Percentiles rank a stretch among this genome's conserved stretches.
phyloP scores from a whole-genome alignment of 2,113 vertebrate genomes.

The Procavia capensis region DNA sequence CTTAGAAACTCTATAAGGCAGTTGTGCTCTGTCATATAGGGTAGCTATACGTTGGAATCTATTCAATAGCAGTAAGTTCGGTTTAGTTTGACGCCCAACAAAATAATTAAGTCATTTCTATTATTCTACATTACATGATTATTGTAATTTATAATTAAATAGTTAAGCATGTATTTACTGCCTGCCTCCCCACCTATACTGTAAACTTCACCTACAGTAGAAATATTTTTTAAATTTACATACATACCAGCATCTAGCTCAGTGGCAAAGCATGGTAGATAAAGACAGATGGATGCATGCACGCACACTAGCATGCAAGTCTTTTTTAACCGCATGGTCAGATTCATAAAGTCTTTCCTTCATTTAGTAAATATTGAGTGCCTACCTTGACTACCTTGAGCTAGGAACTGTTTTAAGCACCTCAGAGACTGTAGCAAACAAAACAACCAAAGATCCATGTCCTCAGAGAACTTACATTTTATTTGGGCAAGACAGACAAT shows the following conservation, averaged over 20 bases:
- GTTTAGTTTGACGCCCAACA: too few relatives aligned
- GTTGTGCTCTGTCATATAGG: too few relatives aligned
- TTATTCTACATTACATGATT: slow-evolving; percentile 19
- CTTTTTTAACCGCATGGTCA: slow-evolving; percentile 9
- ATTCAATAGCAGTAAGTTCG: too few relatives aligned
- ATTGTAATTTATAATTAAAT: not conserved
- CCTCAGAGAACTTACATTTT: not conserved
- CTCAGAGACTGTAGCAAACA: not conserved
- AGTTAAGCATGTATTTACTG: not conserved
- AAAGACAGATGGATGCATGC: not conserved
- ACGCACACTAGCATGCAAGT: not conserved
- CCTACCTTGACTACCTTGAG: too few relatives aligned
- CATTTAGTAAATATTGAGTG: too few relatives aligned
- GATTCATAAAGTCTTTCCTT: slow-evolving; percentile 25
- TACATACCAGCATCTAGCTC: not conserved
- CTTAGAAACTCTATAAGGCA: too few relatives aligned
- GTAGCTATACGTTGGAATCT: too few relatives aligned
- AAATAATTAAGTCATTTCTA: slow-evolving; percentile 2
- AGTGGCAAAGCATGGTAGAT: not conserved
- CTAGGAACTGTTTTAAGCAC: not conserved
- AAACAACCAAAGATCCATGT: not conserved
- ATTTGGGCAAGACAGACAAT: not conserved
- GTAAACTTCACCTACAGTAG: not conserved
- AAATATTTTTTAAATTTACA: not conserved
- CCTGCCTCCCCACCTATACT: not conserved